Conservation (phyloP, 35 echinoderm and acorn worm genomes). For the Strongylocentrotus purpuratus region DNA sequence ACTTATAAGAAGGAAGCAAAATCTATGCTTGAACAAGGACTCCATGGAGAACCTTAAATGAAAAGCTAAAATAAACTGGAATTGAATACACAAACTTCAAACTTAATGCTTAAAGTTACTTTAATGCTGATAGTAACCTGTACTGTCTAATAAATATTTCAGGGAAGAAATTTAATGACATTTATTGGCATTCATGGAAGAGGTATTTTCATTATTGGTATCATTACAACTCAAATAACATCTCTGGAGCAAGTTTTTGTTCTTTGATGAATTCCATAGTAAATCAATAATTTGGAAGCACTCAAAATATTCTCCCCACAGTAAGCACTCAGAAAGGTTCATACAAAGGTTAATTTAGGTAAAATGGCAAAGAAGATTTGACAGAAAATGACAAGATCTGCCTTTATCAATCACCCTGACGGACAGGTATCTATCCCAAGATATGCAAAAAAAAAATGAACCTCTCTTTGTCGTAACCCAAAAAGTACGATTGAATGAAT, state of each 20-base stretch:
- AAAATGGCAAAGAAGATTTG: background rate
- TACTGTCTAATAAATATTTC: background rate
- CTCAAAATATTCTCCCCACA: background rate
- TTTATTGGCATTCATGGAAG: background rate
- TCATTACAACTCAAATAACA: constrained; percentile 3
- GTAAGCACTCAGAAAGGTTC: background rate
- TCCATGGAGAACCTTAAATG: no score
- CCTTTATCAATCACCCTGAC: background rate
- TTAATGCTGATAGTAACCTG: no score
- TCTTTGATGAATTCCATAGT: background rate
- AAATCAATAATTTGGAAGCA: background rate
- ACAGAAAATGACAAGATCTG: background rate
- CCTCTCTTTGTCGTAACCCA: background rate
- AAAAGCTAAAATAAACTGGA: no score
- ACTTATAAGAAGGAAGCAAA: no score
- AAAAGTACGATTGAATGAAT: background rate
- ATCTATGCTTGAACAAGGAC: no score
- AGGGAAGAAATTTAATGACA: background rate
- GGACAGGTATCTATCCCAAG: background rate
- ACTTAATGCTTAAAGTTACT: no score
- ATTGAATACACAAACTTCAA: no score
- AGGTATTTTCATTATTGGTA: background rate
- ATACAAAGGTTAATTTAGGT: background rate
- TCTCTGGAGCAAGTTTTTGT: background rate
- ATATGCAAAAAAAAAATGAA: background rate